Evolutionary conservation across 2,888 invertebrate genomes (phyloP).

Genomic region (Drosophila putrida): DNA sequence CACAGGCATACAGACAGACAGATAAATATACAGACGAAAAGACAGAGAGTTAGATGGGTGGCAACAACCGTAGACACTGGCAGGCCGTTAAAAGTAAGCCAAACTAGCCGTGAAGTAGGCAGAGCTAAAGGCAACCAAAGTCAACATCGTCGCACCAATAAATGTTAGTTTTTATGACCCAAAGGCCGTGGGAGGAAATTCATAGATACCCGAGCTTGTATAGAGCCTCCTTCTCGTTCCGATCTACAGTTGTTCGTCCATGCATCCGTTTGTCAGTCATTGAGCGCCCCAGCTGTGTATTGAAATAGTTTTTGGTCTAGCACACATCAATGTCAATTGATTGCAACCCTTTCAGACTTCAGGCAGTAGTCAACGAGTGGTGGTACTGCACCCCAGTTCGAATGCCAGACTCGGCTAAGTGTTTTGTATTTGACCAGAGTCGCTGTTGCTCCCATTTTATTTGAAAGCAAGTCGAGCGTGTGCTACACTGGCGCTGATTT

Average conservation of each 20-base stretch:
- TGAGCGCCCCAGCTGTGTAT: constrained; percentile 51
- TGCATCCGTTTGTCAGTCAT: constrained; percentile 2
- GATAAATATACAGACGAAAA: not conserved
- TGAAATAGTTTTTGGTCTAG: constrained; percentile 80
- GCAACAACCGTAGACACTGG: constrained; percentile 14
- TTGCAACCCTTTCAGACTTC: constrained; percentile 72
- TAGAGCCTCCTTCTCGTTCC: constrained; percentile 7
- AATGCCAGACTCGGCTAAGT: constrained; percentile 53
- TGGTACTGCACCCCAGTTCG: constrained; percentile 11
- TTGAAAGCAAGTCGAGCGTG: constrained; percentile 52
- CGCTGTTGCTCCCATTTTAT: constrained; percentile 47
- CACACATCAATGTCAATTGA: constrained; percentile 82
- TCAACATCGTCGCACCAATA: constrained; percentile 62
- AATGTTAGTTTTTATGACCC: constrained; percentile 76
- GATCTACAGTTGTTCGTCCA: not conserved
- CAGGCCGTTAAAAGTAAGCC: constrained; percentile 71
- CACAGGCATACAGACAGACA: constrained; percentile 2
- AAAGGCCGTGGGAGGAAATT: constrained; percentile 26
- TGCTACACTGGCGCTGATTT: constrained; percentile 47
- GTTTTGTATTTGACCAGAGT: constrained; percentile 68
- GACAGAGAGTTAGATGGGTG: constrained; percentile 8
- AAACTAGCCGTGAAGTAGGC: constrained; percentile 72
- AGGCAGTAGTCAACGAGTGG: constrained; percentile 8
- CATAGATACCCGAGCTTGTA: constrained; percentile 17
- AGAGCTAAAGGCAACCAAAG: constrained; percentile 45